Evolutionary conservation across 2,797 vertebrate genomes (phyloP).

Genomic region (Pelochelys cantorii): DNA sequence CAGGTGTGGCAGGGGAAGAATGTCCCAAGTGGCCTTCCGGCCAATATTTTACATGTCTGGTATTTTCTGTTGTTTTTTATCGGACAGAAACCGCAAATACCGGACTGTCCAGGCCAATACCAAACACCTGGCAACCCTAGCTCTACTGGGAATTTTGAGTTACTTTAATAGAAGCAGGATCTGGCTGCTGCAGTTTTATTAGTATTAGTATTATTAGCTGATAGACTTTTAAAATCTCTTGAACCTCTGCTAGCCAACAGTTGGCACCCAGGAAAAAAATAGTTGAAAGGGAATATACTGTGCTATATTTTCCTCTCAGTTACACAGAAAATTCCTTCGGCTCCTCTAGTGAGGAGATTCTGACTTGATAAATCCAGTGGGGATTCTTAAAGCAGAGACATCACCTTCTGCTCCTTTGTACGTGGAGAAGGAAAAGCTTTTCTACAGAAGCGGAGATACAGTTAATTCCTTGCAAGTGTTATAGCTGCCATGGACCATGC

Average conservation of each 20-base stretch:
- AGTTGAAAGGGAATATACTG: background rate
- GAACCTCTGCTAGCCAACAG: background rate
- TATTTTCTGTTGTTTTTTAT: too few species aligned
- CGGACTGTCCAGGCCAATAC: too few species aligned
- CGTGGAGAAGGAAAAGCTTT: background rate
- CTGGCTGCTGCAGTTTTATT: background rate
- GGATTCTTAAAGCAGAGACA: background rate
- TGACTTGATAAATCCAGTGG: background rate
- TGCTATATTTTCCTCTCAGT: background rate
- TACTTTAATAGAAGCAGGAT: background rate
- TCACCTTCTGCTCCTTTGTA: background rate
- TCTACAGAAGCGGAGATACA: background rate
- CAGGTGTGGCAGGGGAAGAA: too few species aligned
- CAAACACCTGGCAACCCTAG: too few species aligned
- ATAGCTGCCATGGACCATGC: background rate
- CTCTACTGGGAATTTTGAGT: background rate
- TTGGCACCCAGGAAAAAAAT: background rate
- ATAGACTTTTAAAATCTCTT: background rate
- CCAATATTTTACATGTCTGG: too few species aligned
- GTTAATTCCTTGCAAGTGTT: background rate
- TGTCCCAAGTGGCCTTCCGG: too few species aligned
- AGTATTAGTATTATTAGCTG: background rate
- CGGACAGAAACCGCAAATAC: too few species aligned
- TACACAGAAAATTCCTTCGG: background rate
- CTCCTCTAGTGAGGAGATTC: background rate